phyloP scores from a whole-genome alignment of 2,797 vertebrate genomes.

The Enteromius unitaeniatus region DNA sequence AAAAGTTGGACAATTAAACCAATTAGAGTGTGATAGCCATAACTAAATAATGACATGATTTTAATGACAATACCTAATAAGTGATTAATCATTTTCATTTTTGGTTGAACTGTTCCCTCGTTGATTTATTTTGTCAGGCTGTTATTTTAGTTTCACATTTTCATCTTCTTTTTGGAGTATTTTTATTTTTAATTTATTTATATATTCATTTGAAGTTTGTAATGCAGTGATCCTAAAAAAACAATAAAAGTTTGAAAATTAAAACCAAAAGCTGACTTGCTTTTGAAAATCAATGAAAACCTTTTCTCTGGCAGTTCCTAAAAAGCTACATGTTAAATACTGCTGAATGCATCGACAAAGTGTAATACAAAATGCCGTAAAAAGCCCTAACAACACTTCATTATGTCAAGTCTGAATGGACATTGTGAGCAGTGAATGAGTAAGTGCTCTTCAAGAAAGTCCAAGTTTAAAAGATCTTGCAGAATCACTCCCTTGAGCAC shows the following conservation, averaged over 20 bases:
- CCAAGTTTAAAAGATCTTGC: slow-evolving; percentile 47
- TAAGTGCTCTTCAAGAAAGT: slow-evolving; percentile 28
- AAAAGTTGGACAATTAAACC: neutral
- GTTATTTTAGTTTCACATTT: neutral
- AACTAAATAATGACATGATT: neutral
- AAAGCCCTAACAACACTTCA: slow-evolving; percentile 29
- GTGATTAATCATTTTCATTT: neutral
- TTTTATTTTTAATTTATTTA: neutral
- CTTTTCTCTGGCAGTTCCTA: slow-evolving; percentile 3
- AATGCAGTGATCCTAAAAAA: neutral
- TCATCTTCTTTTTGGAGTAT: neutral
- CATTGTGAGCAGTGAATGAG: slow-evolving; percentile 38
- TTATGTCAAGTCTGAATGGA: slow-evolving; percentile 46
- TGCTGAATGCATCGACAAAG: slow-evolving; percentile 14
- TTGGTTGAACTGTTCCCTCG: neutral
- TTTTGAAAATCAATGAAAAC: neutral
- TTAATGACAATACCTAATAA: neutral
- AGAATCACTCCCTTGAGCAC: slow-evolving; percentile 47
- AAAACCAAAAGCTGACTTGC: neutral
- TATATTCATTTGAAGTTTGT: neutral
- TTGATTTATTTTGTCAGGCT: neutral
- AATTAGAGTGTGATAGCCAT: neutral
- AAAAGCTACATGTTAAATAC: slow-evolving; percentile 18
- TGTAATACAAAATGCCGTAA: slow-evolving; percentile 7
- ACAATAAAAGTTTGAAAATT: neutral